Conservation (phyloP, 2,113 vertebrate species). For the Platichthys stellatus region DNA sequence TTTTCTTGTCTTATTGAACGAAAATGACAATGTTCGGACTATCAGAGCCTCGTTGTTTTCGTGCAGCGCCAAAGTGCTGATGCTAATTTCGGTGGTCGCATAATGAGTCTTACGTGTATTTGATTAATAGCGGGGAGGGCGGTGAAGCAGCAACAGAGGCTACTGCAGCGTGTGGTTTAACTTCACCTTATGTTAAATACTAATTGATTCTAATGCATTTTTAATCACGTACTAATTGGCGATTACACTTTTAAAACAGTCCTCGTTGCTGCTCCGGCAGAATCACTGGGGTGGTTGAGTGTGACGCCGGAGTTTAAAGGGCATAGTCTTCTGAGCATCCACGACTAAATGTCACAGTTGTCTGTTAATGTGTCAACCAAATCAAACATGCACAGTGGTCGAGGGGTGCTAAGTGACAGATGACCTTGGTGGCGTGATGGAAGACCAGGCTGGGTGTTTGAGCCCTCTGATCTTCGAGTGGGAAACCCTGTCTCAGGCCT, state of each 20-base stretch:
- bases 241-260: constrained; percentile 70
- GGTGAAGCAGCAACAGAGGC: constrained; percentile 52
- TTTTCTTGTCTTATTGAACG: constrained; percentile 60
- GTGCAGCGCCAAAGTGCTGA: constrained; percentile 64
- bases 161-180: constrained; percentile 55
- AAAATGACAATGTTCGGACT: constrained; percentile 71
- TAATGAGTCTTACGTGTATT: constrained; percentile 71
- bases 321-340: constrained; percentile 72
- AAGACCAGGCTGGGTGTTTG: constrained; percentile 73
- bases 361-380: constrained; percentile 81
- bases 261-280: constrained; percentile 58
- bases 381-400: constrained; percentile 79
- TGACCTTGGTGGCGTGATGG: constrained; percentile 81
- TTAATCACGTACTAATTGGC: constrained; percentile 76
- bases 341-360: constrained; percentile 82
- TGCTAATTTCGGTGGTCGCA: constrained; percentile 59
- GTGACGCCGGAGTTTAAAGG: constrained; percentile 77
- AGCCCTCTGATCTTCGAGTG: constrained; percentile 72
- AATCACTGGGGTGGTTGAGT: constrained; percentile 48
- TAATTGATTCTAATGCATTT: constrained; percentile 79
- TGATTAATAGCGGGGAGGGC: constrained; percentile 70
- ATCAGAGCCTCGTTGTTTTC: constrained; percentile 48
- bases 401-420: constrained; percentile 78
- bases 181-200: constrained; percentile 76
- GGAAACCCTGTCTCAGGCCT: constrained; percentile 73